Conservation (phyloP, 1,140 invertebrate genomes). For the Littorina saxatilis region DNA sequence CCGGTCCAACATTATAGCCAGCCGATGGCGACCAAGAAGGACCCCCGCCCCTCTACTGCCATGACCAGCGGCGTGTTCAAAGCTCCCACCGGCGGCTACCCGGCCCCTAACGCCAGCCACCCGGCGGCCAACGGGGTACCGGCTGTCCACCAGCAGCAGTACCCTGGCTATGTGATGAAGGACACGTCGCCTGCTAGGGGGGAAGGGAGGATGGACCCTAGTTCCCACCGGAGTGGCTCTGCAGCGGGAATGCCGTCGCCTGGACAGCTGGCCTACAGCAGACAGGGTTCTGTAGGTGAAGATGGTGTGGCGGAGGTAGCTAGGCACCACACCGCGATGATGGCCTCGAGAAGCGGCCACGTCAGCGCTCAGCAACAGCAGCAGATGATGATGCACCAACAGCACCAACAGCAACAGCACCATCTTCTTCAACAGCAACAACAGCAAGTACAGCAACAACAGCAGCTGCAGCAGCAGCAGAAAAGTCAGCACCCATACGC, state of each 20-base stretch:
- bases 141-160: constrained; percentile 25
- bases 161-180: constrained; percentile 24
- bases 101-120: neutral
- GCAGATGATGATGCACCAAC: constrained; percentile 35
- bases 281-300: too few relatives aligned
- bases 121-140: constrained; percentile 5
- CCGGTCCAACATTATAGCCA: neutral
- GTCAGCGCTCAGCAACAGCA: constrained; percentile 20
- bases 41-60: neutral
- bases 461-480: neutral
- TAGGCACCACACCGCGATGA: neutral
- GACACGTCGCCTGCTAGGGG: neutral
- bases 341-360: neutral
- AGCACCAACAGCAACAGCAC: neutral
- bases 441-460: neutral
- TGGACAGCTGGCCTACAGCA: neutral
- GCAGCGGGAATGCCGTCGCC: neutral
- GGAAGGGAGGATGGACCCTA: neutral
- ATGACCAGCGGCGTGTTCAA: constrained; percentile 26
- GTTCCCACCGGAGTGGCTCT: neutral
- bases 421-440: neutral
- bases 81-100: neutral
- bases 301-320: neutral
- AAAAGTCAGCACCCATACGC: neutral
- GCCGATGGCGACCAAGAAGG: constrained; percentile 5